phyloP scores from a whole-genome alignment of 2,888 invertebrate genomes.

The Eilema sororculum region DNA sequence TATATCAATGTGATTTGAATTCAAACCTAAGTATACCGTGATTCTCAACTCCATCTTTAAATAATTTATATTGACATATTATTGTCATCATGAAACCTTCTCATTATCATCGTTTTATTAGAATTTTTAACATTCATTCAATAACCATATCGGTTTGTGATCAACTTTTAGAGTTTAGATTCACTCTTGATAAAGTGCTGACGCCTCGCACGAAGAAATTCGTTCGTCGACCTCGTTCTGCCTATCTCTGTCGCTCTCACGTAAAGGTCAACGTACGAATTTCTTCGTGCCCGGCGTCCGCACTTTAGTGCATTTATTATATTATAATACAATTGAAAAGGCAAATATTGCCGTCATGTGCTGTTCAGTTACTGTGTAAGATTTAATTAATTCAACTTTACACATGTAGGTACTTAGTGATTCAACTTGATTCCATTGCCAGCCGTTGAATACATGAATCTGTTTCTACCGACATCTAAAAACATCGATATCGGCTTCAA shows the following conservation, averaged over 20 bases:
- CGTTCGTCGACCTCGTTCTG: too few relatives aligned
- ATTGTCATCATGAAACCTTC: slow-evolving; percentile 41
- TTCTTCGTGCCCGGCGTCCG: too few relatives aligned
- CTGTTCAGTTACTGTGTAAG: background rate
- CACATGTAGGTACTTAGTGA: background rate
- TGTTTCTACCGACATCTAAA: background rate
- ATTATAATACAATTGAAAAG: background rate
- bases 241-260: too few relatives aligned
- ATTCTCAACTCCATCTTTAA: slow-evolving; percentile 22
- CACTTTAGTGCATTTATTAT: background rate
- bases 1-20: slow-evolving; percentile 1
- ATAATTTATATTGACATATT: slow-evolving; percentile 34
- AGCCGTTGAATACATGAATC: background rate
- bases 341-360: background rate
- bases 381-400: background rate
- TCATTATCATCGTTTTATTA: background rate
- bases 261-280: too few relatives aligned
- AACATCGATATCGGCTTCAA: background rate
- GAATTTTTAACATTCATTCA: background rate
- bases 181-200: background rate
- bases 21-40: background rate
- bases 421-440: background rate
- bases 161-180: background rate
- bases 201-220: too few relatives aligned
- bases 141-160: background rate